Evolutionary conservation across 2,113 vertebrate genomes (phyloP), one percentile per base, ranked within the genome.

Genomic region (Neolamprologus brichardi): DNA sequence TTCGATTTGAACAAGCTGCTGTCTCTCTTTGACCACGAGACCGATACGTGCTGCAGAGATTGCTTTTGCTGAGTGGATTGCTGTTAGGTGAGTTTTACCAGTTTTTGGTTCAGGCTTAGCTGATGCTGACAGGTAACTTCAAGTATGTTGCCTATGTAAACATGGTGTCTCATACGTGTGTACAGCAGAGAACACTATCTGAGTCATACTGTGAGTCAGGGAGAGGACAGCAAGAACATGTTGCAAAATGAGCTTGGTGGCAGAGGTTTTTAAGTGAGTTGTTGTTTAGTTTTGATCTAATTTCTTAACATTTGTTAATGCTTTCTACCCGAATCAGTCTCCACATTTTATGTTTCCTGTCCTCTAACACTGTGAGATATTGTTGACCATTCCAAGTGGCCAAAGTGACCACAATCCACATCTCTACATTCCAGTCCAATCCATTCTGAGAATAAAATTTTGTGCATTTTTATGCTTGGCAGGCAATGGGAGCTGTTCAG

Each of bases 71-170:
- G 32, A 62, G 44, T 80, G 94, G 96, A 97, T 96, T 96, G 96
- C 64, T 56, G 96, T 85, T 34, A 20, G 91, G 92, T 92, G 90
- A 89, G 96, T 96, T 95, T 91, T 95, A 96, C 96, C 92, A 92
- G 96, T 97, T 96, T 90, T 83, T 80, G 44, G 20, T 93, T 91
- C 89, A 79, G 89, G 92, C 93, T 95, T 91, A 85, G 92, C 77
- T 89, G 85, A 93, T 60, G 70, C 37, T 94, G 92, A 94, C 94
- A 25, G 75, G 82, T 78, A 90, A 64, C 81, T 87, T 78, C 58
- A 87, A 94, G 88, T 90, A 92, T 94, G 94, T 92, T 91, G 70
- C 88, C 88, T 93, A 82, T 94, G 94, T 96, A 96, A 95, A 96
- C 94, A 95, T 37, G 30, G 1, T 5, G 60, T 81, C 54, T 72